Evolutionary conservation across 35 echinoderm and acorn worm species (phyloP), one percentile per base, ranked within the genome.

Genomic region (Holothuria glaberrima): DNA sequence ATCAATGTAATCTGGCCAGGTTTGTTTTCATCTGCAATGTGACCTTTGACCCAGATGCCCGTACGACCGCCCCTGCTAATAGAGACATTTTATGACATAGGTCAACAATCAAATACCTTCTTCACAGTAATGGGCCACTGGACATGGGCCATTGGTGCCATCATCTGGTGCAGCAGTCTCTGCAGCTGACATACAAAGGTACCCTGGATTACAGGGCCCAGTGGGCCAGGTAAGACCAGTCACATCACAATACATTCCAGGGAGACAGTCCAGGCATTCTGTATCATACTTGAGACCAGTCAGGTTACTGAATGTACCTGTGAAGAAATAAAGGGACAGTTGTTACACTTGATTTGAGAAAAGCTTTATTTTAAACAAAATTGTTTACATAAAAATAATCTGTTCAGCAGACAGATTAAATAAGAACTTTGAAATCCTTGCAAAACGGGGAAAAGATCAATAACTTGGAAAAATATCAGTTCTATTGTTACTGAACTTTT

Each of bases 241-340:
- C 12, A 74, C 60, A 18, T 98, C 94, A 74, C 96, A 94, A 82
- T 95, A 94, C 96, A 98, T 98, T 3, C 96, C 93, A 45, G 64
- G 10, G 34, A 98, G 83, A 77, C 96, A 98, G 17, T 27, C 59
- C 36, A 92, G 87, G 56, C 96, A 98, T 26, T 94, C 87, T 25
- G 35, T 87, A 48, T 70, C 88, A 22, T 92, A 72, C 6, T 34
- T 67, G 18, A 94, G 77, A 59, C 93, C 90, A 31, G 93, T 94
- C 29, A 90, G 30, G 32, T 91, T 91, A 64, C 89, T 94, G 86
- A 94, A 95, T 41, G 94, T 95, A 77, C 94, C 94, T 95, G 86
- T 25, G 57, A 25, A 80, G 22, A 80, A n/a, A 34, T n/a, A 89
- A 31, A 67, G 18, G 7, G 6, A 57, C 64, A 9, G 14, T 63